A percentile compares a stretch with the other conserved stretches of the same genome.
Evolutionary conservation across 2,888 invertebrate species (phyloP).

Genomic region (Yponomeuta sedellus): DNA sequence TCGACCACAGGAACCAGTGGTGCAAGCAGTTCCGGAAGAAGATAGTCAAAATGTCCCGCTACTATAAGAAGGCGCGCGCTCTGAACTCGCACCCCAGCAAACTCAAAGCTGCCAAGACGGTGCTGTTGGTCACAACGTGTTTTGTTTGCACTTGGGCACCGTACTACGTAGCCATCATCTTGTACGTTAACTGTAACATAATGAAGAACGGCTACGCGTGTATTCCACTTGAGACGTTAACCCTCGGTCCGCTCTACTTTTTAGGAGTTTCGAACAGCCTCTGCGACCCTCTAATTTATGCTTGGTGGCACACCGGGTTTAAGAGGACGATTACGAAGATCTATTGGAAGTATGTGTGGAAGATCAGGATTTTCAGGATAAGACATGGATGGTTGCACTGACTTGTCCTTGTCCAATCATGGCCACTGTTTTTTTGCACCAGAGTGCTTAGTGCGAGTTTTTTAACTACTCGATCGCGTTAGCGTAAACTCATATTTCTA

Average conservation of each 20-base stretch:
- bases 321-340: slow-evolving; percentile 58
- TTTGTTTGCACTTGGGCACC: slow-evolving; percentile 78
- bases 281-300: slow-evolving; percentile 77
- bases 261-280: slow-evolving; percentile 74
- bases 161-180: slow-evolving; percentile 70
- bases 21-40: slow-evolving; percentile 24
- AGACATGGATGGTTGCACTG: slow-evolving; percentile 3
- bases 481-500: too few species aligned
- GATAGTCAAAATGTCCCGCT: slow-evolving; percentile 29
- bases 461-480: neutral
- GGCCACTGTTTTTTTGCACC: too few species aligned
- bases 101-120: slow-evolving; percentile 77
- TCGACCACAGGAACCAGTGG: neutral
- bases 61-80: slow-evolving; percentile 28
- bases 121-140: slow-evolving; percentile 72
- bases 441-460: too few species aligned
- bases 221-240: slow-evolving; percentile 62
- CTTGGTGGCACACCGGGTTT: slow-evolving; percentile 80
- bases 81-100: slow-evolving; percentile 53
- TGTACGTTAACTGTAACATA: slow-evolving; percentile 67
- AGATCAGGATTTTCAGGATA: slow-evolving; percentile 20
- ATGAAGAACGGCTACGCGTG: slow-evolving; percentile 56
- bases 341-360: slow-evolving; percentile 39
- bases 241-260: slow-evolving; percentile 75
- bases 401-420: neutral